These are phyloP conservation scores for Camponotus floridanus DNA, from an alignment of 1,140 invertebrate species.

Conservation along the genomic window DNA sequence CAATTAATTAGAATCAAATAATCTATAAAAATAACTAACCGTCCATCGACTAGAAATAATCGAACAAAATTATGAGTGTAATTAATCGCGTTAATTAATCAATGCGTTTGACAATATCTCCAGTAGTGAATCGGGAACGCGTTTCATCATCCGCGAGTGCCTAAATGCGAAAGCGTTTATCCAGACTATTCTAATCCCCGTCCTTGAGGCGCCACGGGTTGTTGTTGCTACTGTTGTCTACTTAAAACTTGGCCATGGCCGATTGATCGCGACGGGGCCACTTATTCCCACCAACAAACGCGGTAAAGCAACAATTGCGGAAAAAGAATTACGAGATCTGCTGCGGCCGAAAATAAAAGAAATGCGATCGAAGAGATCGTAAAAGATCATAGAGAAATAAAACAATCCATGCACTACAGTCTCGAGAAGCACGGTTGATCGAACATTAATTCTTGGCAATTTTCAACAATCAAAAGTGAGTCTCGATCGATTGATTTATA, in stretches of 20 bases:
- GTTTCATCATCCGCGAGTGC: constrained; percentile 33
- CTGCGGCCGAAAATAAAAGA: constrained; percentile 58
- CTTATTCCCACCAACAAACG: constrained; percentile 56
- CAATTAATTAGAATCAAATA: neutral
- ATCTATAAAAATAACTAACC: neutral
- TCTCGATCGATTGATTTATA: neutral
- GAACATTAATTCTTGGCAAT: neutral
- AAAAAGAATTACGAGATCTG: constrained; percentile 21
- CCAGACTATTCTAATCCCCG: constrained; percentile 68
- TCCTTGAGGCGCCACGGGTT: constrained; percentile 54
- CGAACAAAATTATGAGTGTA: neutral
- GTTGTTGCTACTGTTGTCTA: neutral
- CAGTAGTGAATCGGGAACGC: constrained; percentile 24
- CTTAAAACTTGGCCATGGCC: constrained; percentile 68
- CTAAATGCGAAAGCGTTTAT: constrained; percentile 49
- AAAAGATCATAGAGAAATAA: neutral
- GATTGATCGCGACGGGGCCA: constrained; percentile 58
- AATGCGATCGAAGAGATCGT: constrained; percentile 3
- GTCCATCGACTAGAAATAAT: neutral
- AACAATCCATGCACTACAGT: neutral
- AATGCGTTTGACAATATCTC: neutral
- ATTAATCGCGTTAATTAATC: constrained; percentile 27
- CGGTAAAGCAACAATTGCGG: neutral
- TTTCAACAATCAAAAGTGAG: constrained; percentile 17
- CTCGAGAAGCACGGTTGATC: neutral